Base-by-base conservation (phyloP, 2,113 vertebrate species). In the Litocranius walleri region DNA sequence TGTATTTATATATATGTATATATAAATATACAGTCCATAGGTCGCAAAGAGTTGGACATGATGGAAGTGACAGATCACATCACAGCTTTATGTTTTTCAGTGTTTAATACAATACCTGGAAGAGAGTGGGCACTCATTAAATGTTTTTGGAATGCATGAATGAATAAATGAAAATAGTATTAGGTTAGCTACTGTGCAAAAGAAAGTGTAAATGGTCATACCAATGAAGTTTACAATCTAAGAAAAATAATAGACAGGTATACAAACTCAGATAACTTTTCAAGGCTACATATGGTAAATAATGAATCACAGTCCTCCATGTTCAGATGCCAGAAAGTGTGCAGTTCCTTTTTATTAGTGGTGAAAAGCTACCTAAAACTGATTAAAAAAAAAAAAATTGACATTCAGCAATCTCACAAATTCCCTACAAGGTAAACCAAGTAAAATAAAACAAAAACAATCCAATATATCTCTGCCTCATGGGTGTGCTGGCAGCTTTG, bases 391-490 rank as follows among this genome's bases (percentile, higher is more conserved):
- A 14, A 40, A 15, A 40, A 71, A 30, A 16, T 40, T 94, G 61
- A 57, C 43, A 83, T 96, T 87, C 48, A 83, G 13, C 15, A 56
- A 86, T 94, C 27, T 88, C 56, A 90, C 43, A 92, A 95, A 89
- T 93, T 92, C 25, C 43, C 17, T 40, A 48, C 88, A 94, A 97
- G 62, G 52, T 83, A 96, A 96, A 87, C 29, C 25, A 78, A 88
- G 23, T 36, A 64, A 93, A 14, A 96, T 74, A 84, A 95, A 97
- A 94, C 54, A 92, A 80, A 29, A 92, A 87, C 52, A 33, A 64
- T 14, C 61, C 67, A 89, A 36, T 17, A 95, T 11, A 82, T 50
- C 84, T 81, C 48, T 91, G 94, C 19, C 95, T 95, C 48, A 11
- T 78, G 71, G 62, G 59, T 94, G 43, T 78, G 43, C 25, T 95